Conservation (phyloP, 2,797 vertebrate species). For the Myotis myotis region DNA sequence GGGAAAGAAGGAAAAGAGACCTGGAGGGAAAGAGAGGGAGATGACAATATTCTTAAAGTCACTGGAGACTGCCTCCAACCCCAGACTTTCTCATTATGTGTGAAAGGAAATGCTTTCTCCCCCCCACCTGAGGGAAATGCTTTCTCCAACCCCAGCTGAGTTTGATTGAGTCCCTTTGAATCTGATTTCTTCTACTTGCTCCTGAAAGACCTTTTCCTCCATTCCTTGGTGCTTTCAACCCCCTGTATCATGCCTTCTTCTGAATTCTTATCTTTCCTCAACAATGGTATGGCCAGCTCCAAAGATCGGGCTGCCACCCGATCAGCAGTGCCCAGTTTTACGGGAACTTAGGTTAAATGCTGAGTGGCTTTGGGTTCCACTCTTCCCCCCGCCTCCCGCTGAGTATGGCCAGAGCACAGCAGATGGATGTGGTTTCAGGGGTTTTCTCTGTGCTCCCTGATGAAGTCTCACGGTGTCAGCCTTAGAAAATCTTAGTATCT, state of each 20-base stretch:
- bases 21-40: neutral
- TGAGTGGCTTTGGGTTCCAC: neutral
- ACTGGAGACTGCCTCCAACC: neutral
- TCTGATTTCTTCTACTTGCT: neutral
- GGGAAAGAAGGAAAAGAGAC: neutral
- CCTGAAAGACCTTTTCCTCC: neutral
- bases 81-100: neutral
- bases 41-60: neutral
- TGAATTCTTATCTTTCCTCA: neutral
- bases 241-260: neutral
- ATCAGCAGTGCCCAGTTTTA: neutral
- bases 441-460: neutral
- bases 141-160: neutral
- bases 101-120: neutral
- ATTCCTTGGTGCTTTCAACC: neutral
- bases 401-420: fast-evolving
- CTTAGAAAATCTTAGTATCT: neutral
- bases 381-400: neutral
- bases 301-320: neutral
- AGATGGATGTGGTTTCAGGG: neutral
- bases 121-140: neutral
- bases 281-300: neutral
- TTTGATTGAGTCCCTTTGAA: neutral
- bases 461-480: neutral
- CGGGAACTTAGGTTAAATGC: neutral